Base-by-base conservation (phyloP, 1,140 invertebrate genomes). In the Rhopalosiphum padi region DNA sequence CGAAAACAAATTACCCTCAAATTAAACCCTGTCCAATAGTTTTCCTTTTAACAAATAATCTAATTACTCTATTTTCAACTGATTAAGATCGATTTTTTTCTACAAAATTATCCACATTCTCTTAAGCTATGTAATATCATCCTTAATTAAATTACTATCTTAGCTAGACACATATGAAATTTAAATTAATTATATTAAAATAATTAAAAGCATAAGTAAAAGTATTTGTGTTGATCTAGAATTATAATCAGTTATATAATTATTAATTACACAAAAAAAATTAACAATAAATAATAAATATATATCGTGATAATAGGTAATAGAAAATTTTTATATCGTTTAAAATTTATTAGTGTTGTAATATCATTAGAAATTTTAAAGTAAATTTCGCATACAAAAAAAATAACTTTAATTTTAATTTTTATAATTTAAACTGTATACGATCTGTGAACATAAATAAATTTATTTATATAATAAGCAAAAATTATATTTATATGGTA, bases 61-160 rank as follows among this genome's bases (percentile, higher is more conserved):
- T n/a, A 60, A 90, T 90, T 25, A 55, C 35, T 51, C 21, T 88
- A 51, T 55, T 55, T 41, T 60, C 35, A 5, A 89, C 48, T 51
- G n/a, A 89, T 89, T 53, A 88, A 18, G 30, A 88, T 88, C 86
- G 30, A 88, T 51, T n/a, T 51, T 88, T n/a, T 88, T 51, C n/a
- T 2, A 88, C 43, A 35, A 88, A 6, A 88, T 35, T 48, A 86
- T 86, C 11, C 30, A 7, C 25, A 86, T 86, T 86, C 23, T 30
- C 1, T 25, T 86, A 46, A 46, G 25, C 9, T 46, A 18, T 25
- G n/a, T 86, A 6, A 46, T 86, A 25, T 43, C 0, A 21, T 86
- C 25, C 46, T 30, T 46, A n/a, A 86, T 86, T 43, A 48, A 86
- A 46, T 46, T 86, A n/a, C 85, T 22, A n/a, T 46, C 25, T 86